phyloP scores from a whole-genome alignment of 2,113 vertebrate species.

The Apistogramma diplotaenia region DNA sequence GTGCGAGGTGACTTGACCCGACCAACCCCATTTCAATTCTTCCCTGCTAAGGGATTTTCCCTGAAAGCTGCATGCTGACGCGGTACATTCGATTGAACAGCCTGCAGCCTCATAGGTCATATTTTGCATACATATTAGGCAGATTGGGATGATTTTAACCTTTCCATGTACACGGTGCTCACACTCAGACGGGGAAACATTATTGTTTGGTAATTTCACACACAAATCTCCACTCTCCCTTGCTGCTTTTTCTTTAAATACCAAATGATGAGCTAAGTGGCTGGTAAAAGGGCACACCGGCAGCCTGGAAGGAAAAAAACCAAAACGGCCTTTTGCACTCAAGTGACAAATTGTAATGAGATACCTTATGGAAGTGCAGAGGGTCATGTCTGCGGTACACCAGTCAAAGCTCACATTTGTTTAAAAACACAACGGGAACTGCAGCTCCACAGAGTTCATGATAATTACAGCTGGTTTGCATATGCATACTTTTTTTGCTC shows the following conservation, averaged over 20 bases:
- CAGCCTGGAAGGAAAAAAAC: conserved; percentile 26
- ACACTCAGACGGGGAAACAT: conserved; percentile 60
- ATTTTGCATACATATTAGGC: conserved; percentile 76
- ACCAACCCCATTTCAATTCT: conserved; percentile 51
- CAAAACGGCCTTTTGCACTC: conserved; percentile 2
- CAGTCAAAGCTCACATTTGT: conserved; percentile 6
- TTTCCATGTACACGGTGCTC: conserved; percentile 63
- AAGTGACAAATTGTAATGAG: conserved; percentile 26
- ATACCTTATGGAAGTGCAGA: background rate
- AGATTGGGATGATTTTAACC: conserved; percentile 71
- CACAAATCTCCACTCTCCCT: conserved; percentile 35
- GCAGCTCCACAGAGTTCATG: too few relatives aligned
- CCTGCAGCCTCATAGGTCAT: conserved; percentile 72
- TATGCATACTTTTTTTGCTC: background rate
- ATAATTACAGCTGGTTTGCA: background rate
- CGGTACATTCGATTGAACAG: conserved; percentile 64
- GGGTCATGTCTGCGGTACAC: background rate
- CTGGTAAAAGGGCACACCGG: conserved; percentile 47
- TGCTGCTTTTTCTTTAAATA: conserved; percentile 48
- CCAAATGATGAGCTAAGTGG: conserved; percentile 56
- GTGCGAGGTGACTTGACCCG: conserved; percentile 51
- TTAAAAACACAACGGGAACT: background rate
- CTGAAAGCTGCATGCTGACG: conserved; percentile 62
- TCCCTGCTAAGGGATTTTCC: conserved; percentile 58
- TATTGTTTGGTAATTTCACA: conserved; percentile 63